Evolutionary conservation across 2,113 vertebrate species (phyloP).

Genomic region (Tragelaphus imberbis): DNA sequence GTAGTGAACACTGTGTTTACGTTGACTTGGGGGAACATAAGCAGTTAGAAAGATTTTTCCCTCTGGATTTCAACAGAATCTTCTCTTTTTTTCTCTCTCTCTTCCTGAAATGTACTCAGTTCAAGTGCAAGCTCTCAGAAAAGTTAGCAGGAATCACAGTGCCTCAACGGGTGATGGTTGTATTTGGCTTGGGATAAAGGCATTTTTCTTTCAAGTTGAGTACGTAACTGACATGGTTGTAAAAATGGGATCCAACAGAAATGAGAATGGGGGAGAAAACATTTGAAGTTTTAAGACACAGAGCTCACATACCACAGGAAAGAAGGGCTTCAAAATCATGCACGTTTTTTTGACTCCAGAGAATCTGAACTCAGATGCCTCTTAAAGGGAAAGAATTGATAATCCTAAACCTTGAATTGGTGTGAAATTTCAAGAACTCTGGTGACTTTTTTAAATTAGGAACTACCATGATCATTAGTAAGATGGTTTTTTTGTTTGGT

Average conservation of each 20-base stretch:
- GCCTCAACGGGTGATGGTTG: background rate
- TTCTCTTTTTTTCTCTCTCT: slow-evolving; percentile 26
- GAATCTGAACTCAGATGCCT: background rate
- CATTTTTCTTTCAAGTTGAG: background rate
- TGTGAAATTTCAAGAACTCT: background rate
- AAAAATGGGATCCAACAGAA: background rate
- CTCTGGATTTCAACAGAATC: slow-evolving; percentile 68
- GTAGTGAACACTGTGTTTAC: slow-evolving; percentile 74
- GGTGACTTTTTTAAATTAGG: background rate
- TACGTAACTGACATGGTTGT: background rate
- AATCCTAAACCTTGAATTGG: background rate
- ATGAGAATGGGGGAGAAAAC: background rate
- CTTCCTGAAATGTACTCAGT: slow-evolving; percentile 15
- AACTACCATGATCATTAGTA: background rate
- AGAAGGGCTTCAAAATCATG: background rate
- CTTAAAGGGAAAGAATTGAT: background rate
- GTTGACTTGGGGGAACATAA: slow-evolving; percentile 58
- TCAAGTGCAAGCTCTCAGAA: background rate
- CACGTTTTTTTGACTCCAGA: background rate
- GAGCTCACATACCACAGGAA: background rate
- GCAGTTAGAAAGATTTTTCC: slow-evolving; percentile 67
- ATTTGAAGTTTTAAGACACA: background rate
- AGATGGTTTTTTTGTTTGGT: background rate
- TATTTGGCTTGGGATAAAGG: background rate
- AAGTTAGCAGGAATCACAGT: background rate